These are phyloP conservation scores for Capitella teleta DNA, from an alignment of 1,140 invertebrate species.

Conservation along the genomic window DNA sequence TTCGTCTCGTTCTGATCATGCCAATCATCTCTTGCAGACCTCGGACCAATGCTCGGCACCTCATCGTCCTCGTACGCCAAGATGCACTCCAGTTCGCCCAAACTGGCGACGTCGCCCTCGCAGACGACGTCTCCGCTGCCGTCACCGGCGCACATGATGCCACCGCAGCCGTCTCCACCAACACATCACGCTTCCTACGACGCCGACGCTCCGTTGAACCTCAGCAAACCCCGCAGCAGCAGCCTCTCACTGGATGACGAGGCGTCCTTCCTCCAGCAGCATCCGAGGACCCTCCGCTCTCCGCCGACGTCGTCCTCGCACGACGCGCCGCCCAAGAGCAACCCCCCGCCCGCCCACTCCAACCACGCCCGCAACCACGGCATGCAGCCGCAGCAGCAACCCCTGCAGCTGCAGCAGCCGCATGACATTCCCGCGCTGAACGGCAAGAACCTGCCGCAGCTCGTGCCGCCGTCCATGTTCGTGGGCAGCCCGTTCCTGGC, in stretches of 20 bases:
- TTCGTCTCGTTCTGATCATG: too few relatives aligned
- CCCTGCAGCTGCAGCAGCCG: too few relatives aligned
- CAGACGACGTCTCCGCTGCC: background rate
- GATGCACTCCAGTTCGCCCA: background rate
- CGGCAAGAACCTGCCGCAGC: too few relatives aligned
- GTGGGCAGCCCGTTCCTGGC: too few relatives aligned
- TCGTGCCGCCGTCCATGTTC: too few relatives aligned
- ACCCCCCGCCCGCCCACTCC: slow-evolving; percentile 1
- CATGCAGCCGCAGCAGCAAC: too few relatives aligned
- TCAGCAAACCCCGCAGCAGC: background rate
- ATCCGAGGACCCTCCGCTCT: background rate
- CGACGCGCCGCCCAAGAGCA: too few relatives aligned
- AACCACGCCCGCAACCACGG: slow-evolving; percentile 1
- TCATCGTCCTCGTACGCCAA: background rate
- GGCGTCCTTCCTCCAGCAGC: background rate
- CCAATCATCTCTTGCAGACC: too few relatives aligned
- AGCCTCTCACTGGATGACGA: background rate
- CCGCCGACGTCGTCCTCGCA: background rate
- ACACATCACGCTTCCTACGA: background rate
- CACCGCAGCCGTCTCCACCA: background rate
- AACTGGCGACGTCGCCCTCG: background rate
- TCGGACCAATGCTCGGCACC: too few relatives aligned
- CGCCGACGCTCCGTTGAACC: background rate
- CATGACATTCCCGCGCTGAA: too few relatives aligned
- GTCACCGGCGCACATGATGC: background rate